Base-by-base conservation (phyloP, 2,888 invertebrate species). In the Philereme vetulata region DNA sequence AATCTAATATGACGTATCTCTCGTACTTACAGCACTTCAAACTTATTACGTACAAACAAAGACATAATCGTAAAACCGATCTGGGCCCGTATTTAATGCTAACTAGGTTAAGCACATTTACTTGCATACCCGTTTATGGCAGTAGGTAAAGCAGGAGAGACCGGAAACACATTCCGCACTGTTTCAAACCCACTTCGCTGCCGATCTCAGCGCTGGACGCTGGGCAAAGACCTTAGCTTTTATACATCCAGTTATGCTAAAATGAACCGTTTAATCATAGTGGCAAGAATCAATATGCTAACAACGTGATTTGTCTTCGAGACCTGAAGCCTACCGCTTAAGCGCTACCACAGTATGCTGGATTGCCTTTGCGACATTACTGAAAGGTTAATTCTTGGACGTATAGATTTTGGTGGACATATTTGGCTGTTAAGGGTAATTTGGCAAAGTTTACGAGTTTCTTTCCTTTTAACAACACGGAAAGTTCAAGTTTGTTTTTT, bases 171-270 rank as follows among this genome's bases (percentile, higher is more conserved):
- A 81, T 82, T 79, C 78, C 75, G 71, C 69, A 82, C 71, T 81
- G 82, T 84, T 82, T 75, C 74, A 76, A 84, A 83, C 84, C 77
- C 79, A 82, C 78, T 85, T 84, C 82, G 81, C 67, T 80, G 80
- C 69, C 67, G 68, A 74, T 67, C 70, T 68, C 62, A 51, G 53
- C 4, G 36, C 57, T 42, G 40, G 48, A 38, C 4, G 36, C 57
- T 42, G 40, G 48, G 36, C 51, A 46, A 50, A 51, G 51, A 32
- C 40, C 46, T n/a, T n/a, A 43, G 49, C 44, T 5, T 62, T 55
- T 48, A 48, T 32, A 4, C 43, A 49, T 32, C 47, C 47, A 51
- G 51, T 43, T 52, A 62, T 36, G 50, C 61, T 21, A 70, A 60
- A 66, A 58, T 68, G 53, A 53, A 57, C 72, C 57, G 9, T 68